These are phyloP conservation scores for Fabriciana adippe DNA, from an alignment of 2,888 invertebrate species.

Conservation along the genomic window DNA sequence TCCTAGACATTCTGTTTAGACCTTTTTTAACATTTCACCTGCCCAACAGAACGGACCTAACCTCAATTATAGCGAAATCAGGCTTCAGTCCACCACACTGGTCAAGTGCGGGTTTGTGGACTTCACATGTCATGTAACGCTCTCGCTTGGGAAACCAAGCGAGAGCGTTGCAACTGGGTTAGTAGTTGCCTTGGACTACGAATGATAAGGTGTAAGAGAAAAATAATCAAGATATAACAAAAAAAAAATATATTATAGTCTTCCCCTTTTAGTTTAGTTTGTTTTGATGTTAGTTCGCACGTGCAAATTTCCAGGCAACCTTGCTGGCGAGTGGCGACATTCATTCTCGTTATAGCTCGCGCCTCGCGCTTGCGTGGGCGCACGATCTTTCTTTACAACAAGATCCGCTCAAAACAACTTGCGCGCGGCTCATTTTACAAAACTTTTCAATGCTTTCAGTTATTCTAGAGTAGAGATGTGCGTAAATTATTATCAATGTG, in stretches of 20 bases:
- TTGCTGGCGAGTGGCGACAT: conserved; percentile 73
- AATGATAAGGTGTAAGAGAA: not conserved
- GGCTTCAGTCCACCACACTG: too few relatives aligned
- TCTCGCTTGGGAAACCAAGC: too few relatives aligned
- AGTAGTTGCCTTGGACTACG: too few relatives aligned
- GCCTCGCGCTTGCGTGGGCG: conserved; percentile 69
- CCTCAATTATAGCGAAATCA: too few relatives aligned
- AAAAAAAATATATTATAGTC: not conserved
- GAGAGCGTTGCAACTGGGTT: too few relatives aligned
- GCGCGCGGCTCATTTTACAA: conserved; percentile 70
- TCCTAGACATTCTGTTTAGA: too few relatives aligned
- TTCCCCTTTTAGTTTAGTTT: not conserved
- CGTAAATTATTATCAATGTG: conserved; percentile 26
- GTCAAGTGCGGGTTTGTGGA: too few relatives aligned
- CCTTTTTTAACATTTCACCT: too few relatives aligned
- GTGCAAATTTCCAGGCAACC: conserved; percentile 66
- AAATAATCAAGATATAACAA: not conserved
- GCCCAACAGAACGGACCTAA: too few relatives aligned
- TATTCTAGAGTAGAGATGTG: conserved; percentile 32
- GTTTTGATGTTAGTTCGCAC: conserved; percentile 13
- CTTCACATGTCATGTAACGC: too few relatives aligned
- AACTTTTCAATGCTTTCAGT: conserved; percentile 47
- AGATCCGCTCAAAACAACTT: conserved; percentile 72
- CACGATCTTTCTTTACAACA: conserved; percentile 66
- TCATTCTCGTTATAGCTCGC: conserved; percentile 71